Evolutionary conservation across 2,113 vertebrate species (phyloP).

Genomic region (Hypocryptadius cinnamomeus): DNA sequence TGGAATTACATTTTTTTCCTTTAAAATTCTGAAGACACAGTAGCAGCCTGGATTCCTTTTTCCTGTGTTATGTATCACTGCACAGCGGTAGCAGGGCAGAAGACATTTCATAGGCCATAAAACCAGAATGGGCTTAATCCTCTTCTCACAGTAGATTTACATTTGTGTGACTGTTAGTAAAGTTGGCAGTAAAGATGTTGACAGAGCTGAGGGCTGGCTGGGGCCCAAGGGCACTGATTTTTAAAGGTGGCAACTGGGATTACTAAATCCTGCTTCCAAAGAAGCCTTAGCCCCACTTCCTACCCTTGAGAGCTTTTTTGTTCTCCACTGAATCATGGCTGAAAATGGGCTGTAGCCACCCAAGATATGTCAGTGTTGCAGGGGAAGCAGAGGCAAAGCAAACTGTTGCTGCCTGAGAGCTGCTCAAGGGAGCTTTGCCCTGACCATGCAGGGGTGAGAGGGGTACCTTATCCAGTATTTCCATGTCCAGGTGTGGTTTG

Average conservation of each 20-base stretch:
- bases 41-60: neutral
- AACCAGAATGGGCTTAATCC: slow-evolving; percentile 46
- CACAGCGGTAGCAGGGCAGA: neutral
- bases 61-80: neutral
- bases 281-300: slow-evolving; percentile 18
- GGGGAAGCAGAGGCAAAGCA: neutral
- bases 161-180: slow-evolving; percentile 40
- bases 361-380: neutral
- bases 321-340: neutral
- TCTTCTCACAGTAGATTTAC: slow-evolving; percentile 48
- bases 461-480: neutral
- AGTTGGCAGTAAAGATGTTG: slow-evolving; percentile 52
- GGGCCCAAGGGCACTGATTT: slow-evolving; percentile 34
- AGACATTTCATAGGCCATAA: slow-evolving; percentile 38
- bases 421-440: neutral
- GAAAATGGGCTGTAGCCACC: neutral
- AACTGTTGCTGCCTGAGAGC: neutral
- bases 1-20: neutral
- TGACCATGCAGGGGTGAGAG: neutral
- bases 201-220: slow-evolving; percentile 31
- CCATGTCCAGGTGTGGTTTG: neutral
- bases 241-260: slow-evolving; percentile 19
- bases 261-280: slow-evolving; percentile 34
- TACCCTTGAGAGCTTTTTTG: slow-evolving; percentile 12
- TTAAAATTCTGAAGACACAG: neutral